A percentile compares a stretch with the other conserved stretches of the same genome.
Conservation (phyloP, 1,140 invertebrate genomes). For the Caenorhabditis brenneri region DNA sequence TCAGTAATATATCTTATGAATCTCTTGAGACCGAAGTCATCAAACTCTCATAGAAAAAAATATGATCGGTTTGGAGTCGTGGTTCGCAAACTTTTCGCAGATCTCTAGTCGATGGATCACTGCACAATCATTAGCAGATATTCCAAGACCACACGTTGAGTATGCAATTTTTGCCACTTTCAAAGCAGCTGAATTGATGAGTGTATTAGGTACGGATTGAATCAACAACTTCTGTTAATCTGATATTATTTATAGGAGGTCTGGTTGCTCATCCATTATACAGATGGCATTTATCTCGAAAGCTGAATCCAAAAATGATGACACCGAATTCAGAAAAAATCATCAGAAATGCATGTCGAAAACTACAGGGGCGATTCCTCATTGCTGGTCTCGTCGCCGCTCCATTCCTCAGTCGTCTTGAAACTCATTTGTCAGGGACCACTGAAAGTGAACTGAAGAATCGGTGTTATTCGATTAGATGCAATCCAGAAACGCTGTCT, state of each 20-base stretch:
- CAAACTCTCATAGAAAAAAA: no score
- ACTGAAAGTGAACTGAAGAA: slow-evolving; percentile 55
- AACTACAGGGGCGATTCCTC: slow-evolving; percentile 63
- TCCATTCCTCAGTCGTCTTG: slow-evolving; percentile 56
- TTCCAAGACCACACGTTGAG: slow-evolving; percentile 58
- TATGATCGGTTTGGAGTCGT: slow-evolving; percentile 61
- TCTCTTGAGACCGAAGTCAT: no score
- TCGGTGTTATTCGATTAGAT: slow-evolving; percentile 62
- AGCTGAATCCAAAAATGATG: slow-evolving; percentile 61
- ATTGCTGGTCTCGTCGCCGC: slow-evolving; percentile 58
- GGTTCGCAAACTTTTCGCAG: slow-evolving; percentile 65
- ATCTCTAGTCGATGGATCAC: slow-evolving; percentile 48
- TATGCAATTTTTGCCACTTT: slow-evolving; percentile 62
- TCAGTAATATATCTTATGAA: slow-evolving; percentile 28
- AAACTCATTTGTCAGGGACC: slow-evolving; percentile 47
- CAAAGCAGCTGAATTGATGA: slow-evolving; percentile 60
- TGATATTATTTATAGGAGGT: slow-evolving; percentile 56
- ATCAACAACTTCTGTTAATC: not conserved
- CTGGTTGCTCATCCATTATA: slow-evolving; percentile 64
- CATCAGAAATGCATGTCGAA: slow-evolving; percentile 61
- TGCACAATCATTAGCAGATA: slow-evolving; percentile 56
- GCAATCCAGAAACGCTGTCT: slow-evolving; percentile 48
- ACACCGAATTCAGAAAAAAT: slow-evolving; percentile 66
- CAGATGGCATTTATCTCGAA: slow-evolving; percentile 58
- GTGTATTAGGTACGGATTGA: slow-evolving; percentile 61